phyloP scores from a whole-genome alignment of 1,140 invertebrate species.

The Zophobas atratus region DNA sequence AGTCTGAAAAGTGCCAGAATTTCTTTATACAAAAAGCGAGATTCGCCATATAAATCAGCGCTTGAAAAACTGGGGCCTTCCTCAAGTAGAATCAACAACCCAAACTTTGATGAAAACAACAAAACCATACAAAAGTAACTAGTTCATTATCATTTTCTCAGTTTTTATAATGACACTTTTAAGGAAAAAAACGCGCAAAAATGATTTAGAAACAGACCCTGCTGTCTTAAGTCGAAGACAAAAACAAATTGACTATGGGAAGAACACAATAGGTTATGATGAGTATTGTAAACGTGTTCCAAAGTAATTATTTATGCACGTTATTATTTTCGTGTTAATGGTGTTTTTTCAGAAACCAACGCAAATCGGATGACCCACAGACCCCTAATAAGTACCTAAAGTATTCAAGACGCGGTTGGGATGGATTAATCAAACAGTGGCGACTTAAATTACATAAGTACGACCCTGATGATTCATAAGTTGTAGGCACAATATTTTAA shows the following conservation, averaged over 20 bases:
- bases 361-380: constrained; percentile 82
- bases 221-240: constrained; percentile 82
- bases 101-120: constrained; percentile 14
- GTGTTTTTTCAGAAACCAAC: constrained; percentile 72
- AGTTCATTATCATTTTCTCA: not conserved
- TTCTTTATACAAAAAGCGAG: constrained; percentile 50
- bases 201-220: constrained; percentile 82
- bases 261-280: constrained; percentile 92
- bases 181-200: constrained; percentile 49
- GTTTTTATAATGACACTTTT: constrained; percentile 29
- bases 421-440: constrained; percentile 90
- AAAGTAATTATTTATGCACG: constrained; percentile 73
- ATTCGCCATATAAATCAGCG: constrained; percentile 26
- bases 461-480: constrained; percentile 70
- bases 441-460: constrained; percentile 87
- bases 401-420: constrained; percentile 92
- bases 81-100: constrained; percentile 15
- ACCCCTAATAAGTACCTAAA: constrained; percentile 91
- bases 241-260: constrained; percentile 96
- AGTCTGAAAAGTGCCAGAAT: constrained; percentile 55
- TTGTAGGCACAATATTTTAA: not conserved
- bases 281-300: constrained; percentile 83
- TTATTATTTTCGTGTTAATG: constrained; percentile 26
- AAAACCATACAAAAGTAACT: not conserved
- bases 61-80: not conserved